Base-by-base conservation (phyloP, 2,113 vertebrate genomes). In the Nycticryphes semicollaris region DNA sequence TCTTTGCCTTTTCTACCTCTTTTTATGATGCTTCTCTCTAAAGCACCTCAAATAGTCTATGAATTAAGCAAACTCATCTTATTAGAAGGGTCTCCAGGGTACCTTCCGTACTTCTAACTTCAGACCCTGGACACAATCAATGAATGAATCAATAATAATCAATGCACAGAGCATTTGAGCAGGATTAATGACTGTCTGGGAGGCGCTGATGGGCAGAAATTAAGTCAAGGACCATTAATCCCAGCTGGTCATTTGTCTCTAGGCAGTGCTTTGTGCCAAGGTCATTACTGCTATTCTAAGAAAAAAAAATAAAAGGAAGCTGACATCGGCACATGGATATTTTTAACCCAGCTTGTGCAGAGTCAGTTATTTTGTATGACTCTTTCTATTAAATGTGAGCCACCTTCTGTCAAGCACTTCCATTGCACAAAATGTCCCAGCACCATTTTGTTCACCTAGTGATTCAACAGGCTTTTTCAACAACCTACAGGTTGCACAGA, bases 61-160 rank as follows among this genome's bases (percentile, higher is more conserved):
- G 92, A 95, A 91, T 96, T 96, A 97, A 97, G 88, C 88, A 97
- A 97, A 94, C 87, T 94, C 47, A 62, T 94, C 51, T 90, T 94
- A 80, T 84, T 93, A 96, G 60, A 96, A 87, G 93, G 91, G 79
- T 94, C 95, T 93, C 94, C 48, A 74, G 94, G 89, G 96, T 92
- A 80, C 69, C 73, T 77, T 97, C n/a, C 3, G 15, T 89, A 69
- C 63, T 70, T 89, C 84, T 82, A 87, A 90, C 90, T 96, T 87
- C 87, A 94, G 82, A 77, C 39, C 60, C 79, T 75, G 78, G 84
- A 84, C 78, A 77, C 79, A 96, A 97, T 97, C 94, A 96, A 94
- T 95, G 87, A 92, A 97, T 95, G 91, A 97, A 96, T 96, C 93
- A 92, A 96, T 97, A 96, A 87, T 53, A 92, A 96, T 94, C 93